Evolutionary conservation across 2,113 vertebrate species (phyloP).

Genomic region (Macquaria australasica): DNA sequence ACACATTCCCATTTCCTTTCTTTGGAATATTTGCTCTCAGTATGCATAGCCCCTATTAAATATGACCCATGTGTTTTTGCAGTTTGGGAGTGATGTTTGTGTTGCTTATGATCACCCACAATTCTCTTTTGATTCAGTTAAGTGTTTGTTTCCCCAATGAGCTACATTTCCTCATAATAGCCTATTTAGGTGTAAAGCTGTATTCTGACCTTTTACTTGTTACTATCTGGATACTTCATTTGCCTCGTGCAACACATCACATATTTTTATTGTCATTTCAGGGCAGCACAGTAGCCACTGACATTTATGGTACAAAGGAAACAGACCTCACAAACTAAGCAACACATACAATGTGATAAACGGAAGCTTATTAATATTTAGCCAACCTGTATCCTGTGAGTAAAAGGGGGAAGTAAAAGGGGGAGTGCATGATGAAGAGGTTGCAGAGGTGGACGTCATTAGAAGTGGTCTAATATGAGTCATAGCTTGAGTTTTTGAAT

Average conservation of each 20-base stretch:
- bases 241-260: neutral
- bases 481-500: neutral
- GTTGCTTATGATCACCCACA: neutral
- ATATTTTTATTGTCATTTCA: neutral
- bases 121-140: neutral
- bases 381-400: neutral
- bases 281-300: neutral
- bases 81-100: neutral
- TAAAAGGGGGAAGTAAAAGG: neutral
- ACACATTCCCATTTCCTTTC: constrained; percentile 36
- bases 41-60: fast-evolving
- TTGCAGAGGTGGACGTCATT: neutral
- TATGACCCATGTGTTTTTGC: neutral
- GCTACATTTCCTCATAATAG: neutral
- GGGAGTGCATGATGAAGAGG: neutral
- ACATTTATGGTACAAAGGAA: neutral
- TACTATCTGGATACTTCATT: neutral
- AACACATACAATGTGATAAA: neutral
- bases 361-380: neutral
- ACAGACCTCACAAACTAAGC: neutral
- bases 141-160: neutral
- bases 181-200: neutral
- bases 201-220: neutral
- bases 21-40: constrained; percentile 2
- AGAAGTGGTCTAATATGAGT: constrained; percentile 32